Percentiles rank a stretch among this genome's conserved stretches.
Conservation (phyloP, 2,797 vertebrate species). For the Falco berigora region DNA sequence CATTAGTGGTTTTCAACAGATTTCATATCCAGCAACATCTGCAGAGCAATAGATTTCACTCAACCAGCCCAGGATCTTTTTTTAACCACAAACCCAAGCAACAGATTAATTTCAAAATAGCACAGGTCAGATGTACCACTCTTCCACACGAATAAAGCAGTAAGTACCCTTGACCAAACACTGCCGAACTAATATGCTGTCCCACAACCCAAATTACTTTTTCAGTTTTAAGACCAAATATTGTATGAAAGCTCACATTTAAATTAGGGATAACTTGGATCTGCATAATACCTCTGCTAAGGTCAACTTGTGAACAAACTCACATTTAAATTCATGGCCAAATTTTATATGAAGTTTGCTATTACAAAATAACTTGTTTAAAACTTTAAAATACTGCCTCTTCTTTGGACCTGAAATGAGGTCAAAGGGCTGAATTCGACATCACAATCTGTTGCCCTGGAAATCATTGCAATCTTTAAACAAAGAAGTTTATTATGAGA, state of each 20-base stretch:
- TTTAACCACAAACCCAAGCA: slow-evolving; percentile 57
- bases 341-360: not conserved
- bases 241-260: not conserved
- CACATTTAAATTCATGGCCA: not conserved
- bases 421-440: not conserved
- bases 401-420: not conserved
- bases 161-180: not conserved
- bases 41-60: slow-evolving; percentile 48
- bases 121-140: not conserved
- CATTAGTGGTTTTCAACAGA: slow-evolving; percentile 60
- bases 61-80: slow-evolving; percentile 40
- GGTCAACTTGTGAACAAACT: not conserved
- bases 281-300: not conserved
- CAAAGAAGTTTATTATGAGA: slow-evolving; percentile 30
- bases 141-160: not conserved
- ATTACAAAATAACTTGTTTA: not conserved
- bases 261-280: not conserved
- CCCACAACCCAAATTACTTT: not conserved
- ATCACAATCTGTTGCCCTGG: not conserved
- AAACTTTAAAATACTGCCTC: not conserved
- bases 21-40: slow-evolving; percentile 53
- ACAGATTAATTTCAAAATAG: slow-evolving; percentile 54
- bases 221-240: not conserved
- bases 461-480: slow-evolving; percentile 12
- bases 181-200: not conserved